A percentile compares a stretch with the other conserved stretches of the same genome.
Conservation (phyloP, 2,797 vertebrate genomes). For the Onychomys torridus region DNA sequence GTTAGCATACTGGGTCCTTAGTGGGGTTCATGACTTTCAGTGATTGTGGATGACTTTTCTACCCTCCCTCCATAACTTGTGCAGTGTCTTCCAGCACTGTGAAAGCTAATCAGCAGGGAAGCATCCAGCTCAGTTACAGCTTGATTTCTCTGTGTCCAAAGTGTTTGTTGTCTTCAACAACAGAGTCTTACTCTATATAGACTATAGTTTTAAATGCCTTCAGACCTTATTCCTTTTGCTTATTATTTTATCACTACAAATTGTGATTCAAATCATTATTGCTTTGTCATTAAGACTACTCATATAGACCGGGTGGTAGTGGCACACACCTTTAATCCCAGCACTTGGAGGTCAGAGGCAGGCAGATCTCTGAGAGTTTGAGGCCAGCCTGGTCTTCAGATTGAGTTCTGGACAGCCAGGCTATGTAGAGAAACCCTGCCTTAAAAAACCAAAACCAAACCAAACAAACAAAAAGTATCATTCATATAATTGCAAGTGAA, state of each 20-base stretch:
- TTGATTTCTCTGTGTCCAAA: not conserved
- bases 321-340: too few species aligned
- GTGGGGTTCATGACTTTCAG: not conserved
- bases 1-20: not conserved
- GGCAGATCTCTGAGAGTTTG: too few species aligned
- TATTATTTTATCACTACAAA: slow-evolving; percentile 4
- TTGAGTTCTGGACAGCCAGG: too few species aligned
- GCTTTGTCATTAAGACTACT: slow-evolving; percentile 51
- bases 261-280: slow-evolving; percentile 50
- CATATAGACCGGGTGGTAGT: not conserved
- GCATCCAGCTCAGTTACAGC: not conserved
- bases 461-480: not conserved
- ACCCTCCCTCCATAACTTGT: not conserved
- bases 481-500: not conserved
- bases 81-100: too few species aligned
- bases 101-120: too few species aligned
- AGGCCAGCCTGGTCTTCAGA: too few species aligned
- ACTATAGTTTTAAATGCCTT: slow-evolving; percentile 39
- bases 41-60: not conserved
- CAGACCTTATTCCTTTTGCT: not conserved
- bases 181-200: not conserved
- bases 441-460: too few species aligned
- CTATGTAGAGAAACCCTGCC: too few species aligned
- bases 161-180: not conserved
- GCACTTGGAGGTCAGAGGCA: too few species aligned